Evolutionary conservation across 2,888 invertebrate genomes (phyloP), one percentile per base, ranked within the genome.

Genomic region (Lepidonotus clava): DNA sequence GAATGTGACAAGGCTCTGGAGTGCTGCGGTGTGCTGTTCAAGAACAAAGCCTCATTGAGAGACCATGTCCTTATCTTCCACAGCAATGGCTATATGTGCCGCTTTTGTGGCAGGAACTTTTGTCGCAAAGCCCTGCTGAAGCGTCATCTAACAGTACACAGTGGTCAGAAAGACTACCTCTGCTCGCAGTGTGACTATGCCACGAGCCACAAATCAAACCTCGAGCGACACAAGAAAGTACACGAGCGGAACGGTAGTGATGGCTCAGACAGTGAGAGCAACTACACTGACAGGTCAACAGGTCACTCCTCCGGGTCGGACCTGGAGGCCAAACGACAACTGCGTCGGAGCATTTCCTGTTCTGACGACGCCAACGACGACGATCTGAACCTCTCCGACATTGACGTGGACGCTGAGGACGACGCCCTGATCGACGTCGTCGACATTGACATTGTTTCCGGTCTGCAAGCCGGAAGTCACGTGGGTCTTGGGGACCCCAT

Each of bases 181-280:
- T 95, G 95, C 88, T 84, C 89, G 21, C 86, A 91, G 5, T 95
- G 95, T 89, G 91, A 91, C n/a, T 95, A 95, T 88, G 93, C 94
- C 51, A 94, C 94, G 6, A 94, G 94, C 86, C 94, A 95, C 90
- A 95, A 95, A 89, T 94, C 94, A 87, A 95, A 95, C 89, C 90
- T 95, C 83, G 93, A 94, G 80, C 88, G 95, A 1, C 95, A 95
- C 89, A 92, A 93, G 86, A 92, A 93, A 83, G 91, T 93, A 0
- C 93, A 94, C 88, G 90, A 91, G n/a, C 83, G 90, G 28, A 46
- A 87, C 32, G 86, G 85, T 5, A 76, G 76, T 38, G 76, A 76
- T 34, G 76, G 76, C 38, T 76, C 76, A 2, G 76, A 76, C 76
- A 76, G 28, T 34, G 76, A 76, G 76, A 76, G 76, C 40, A 40